These are phyloP conservation scores for Heptranchias perlo DNA, from an alignment of 2,113 vertebrate species.

Conservation along the genomic window DNA sequence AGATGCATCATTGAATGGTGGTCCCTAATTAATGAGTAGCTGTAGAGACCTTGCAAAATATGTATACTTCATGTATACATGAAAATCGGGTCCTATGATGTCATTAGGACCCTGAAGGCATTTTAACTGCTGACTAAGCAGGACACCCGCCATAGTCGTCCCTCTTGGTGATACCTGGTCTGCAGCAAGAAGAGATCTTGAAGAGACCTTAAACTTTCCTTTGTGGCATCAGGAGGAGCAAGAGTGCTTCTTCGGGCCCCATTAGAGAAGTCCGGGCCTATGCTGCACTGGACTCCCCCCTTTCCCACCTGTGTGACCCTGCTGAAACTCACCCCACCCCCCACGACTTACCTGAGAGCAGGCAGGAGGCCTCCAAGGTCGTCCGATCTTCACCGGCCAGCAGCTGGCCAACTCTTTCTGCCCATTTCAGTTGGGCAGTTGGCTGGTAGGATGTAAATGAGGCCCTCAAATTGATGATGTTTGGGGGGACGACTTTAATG, in stretches of 20 bases:
- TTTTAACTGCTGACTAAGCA: too few species aligned
- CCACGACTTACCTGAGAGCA: too few species aligned
- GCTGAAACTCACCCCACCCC: too few species aligned
- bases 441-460: neutral
- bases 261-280: neutral
- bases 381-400: neutral
- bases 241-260: neutral
- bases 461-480: neutral
- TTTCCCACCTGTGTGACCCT: too few species aligned
- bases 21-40: neutral
- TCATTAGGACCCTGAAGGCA: too few species aligned
- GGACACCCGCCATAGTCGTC: neutral
- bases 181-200: neutral
- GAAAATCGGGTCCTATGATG: too few species aligned
- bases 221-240: neutral
- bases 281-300: neutral
- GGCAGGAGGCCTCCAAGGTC: too few species aligned
- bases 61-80: too few species aligned
- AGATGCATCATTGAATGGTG: slow-evolving; percentile 2
- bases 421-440: neutral
- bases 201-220: neutral
- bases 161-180: neutral
- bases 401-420: neutral
- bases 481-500: neutral
- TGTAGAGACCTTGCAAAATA: neutral